Percentiles rank a stretch among this genome's conserved stretches.
phyloP scores from a whole-genome alignment of 2,797 vertebrate species.

The Syngnathus rostellatus region DNA sequence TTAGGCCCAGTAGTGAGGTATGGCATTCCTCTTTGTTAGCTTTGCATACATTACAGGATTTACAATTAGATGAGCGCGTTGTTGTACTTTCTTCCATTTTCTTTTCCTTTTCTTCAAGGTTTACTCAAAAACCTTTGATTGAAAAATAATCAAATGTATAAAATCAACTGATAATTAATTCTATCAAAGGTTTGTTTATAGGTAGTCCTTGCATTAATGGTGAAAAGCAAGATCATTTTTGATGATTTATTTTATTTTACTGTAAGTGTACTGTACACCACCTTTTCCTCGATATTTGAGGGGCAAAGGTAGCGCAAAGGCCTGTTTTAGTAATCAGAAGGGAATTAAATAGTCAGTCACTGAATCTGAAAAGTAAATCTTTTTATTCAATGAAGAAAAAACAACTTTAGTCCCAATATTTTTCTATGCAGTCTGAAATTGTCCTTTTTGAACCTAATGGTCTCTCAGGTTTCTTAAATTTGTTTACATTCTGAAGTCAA shows the following conservation, averaged over 20 bases:
- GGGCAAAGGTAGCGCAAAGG: neutral
- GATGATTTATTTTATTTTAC: neutral
- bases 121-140: neutral
- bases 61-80: neutral
- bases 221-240: neutral
- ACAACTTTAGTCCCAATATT: neutral
- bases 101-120: neutral
- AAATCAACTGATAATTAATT: too few relatives aligned
- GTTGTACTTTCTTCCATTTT: neutral
- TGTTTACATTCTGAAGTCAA: conserved; percentile 4
- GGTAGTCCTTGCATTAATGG: neutral
- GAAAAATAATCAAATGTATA: too few relatives aligned
- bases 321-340: conserved; percentile 26
- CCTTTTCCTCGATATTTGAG: conserved; percentile 15
- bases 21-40: neutral
- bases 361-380: conserved; percentile 4
- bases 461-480: conserved; percentile 3
- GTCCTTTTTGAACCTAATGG: neutral
- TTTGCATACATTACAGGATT: neutral
- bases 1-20: neutral
- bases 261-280: neutral
- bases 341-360: conserved; percentile 14
- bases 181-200: neutral
- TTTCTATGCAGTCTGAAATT: neutral
- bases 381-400: conserved; percentile 7